Evolutionary conservation across 2,888 invertebrate genomes (phyloP).

Genomic region (Harpalus rufipes): DNA sequence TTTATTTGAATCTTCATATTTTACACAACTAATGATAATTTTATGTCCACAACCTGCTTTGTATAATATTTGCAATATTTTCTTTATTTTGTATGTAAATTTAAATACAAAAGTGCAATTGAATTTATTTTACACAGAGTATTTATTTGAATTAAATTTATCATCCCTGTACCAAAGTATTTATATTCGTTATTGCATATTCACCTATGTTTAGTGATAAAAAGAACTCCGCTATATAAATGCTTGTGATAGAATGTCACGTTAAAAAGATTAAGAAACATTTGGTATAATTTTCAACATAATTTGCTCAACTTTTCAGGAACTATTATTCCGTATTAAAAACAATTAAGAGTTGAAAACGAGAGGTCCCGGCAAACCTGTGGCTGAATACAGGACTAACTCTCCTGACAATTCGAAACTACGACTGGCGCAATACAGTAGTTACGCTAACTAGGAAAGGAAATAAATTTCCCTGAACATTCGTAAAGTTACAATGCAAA

Average conservation of each 20-base stretch:
- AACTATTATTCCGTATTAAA: conserved; percentile 1
- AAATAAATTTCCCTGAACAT: conserved; percentile 6
- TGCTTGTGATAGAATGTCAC: no score
- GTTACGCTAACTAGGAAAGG: conserved; percentile 44
- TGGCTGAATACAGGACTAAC: not conserved
- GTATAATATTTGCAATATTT: no score
- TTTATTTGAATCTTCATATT: no score
- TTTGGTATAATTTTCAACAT: not conserved
- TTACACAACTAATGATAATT: no score
- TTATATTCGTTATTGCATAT: conserved; percentile 35
- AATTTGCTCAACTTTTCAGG: not conserved
- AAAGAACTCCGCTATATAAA: no score
- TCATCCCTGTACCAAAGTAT: not conserved
- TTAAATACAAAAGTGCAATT: not conserved
- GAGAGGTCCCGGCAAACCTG: conserved; percentile 8
- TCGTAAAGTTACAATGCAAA: conserved; percentile 25
- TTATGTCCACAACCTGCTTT: no score
- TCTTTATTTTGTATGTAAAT: not conserved
- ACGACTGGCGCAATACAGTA: conserved; percentile 41
- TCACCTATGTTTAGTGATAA: no score
- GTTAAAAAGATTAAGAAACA: not conserved
- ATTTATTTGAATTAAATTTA: conserved; percentile 3
- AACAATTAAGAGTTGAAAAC: conserved; percentile 29
- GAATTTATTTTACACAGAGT: not conserved
- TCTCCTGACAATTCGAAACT: conserved; percentile 47